These are phyloP conservation scores for Crossaster papposus DNA, from an alignment of 53 echinoderm and acorn worm species.

Conservation along the genomic window DNA sequence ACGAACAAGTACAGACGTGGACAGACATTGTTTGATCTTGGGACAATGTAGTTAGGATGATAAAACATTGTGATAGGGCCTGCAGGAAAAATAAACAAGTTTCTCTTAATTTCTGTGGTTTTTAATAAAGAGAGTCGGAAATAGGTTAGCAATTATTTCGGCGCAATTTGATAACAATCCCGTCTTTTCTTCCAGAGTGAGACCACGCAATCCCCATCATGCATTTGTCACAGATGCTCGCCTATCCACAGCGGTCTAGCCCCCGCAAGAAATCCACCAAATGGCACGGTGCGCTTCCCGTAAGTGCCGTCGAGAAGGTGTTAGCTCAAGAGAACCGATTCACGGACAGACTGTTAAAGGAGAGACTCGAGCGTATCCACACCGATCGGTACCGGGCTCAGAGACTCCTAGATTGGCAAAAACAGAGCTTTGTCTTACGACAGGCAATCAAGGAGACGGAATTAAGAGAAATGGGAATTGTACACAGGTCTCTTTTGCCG, in stretches of 20 bases:
- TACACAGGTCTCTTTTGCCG: conserved; percentile 85
- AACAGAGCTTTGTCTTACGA: conserved; percentile 81
- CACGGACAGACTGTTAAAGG: conserved; percentile 66
- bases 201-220: background rate
- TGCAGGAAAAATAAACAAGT: background rate
- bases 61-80: conserved; percentile 38
- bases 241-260: conserved; percentile 35
- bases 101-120: background rate
- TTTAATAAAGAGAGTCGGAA: background rate
- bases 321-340: conserved; percentile 75
- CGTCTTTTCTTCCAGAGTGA: background rate
- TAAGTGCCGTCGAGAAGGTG: conserved; percentile 80
- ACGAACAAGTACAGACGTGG: background rate
- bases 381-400: conserved; percentile 66
- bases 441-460: conserved; percentile 92
- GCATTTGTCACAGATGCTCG: conserved; percentile 37
- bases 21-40: background rate
- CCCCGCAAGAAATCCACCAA: conserved; percentile 55
- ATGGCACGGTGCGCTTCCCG: conserved; percentile 76
- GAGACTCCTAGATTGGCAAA: conserved; percentile 80
- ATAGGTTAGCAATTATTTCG: background rate
- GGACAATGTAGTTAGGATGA: conserved; percentile 25
- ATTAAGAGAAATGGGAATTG: conserved; percentile 79
- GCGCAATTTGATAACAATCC: background rate
- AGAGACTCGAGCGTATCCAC: conserved; percentile 63